Conservation (phyloP, 2,888 invertebrate species). For the Osmoderma eremita region DNA sequence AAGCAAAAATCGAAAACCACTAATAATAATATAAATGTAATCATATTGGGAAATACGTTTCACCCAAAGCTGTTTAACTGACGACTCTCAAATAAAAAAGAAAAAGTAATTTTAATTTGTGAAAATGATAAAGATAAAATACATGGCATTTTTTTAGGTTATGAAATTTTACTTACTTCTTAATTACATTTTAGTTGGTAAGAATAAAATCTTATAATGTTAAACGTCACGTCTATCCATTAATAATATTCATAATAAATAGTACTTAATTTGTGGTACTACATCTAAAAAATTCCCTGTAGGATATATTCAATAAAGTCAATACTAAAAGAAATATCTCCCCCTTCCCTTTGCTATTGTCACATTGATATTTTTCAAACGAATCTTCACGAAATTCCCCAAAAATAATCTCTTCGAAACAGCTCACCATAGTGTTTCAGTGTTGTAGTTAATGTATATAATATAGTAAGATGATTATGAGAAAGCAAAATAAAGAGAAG, state of each 20-base stretch:
- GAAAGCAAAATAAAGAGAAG: no score
- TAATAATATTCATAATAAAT: no score
- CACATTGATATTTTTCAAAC: conserved; percentile 54
- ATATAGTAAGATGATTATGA: conserved; percentile 47
- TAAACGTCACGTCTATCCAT: no score
- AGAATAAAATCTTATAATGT: no score
- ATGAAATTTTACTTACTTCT: no score
- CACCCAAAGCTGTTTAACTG: no score
- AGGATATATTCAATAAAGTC: no score
- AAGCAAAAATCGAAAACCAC: background rate
- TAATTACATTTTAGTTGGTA: no score
- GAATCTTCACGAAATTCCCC: conserved; percentile 9
- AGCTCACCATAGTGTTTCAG: conserved; percentile 55
- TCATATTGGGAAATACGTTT: background rate
- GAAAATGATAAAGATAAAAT: no score
- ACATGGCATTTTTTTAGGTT: no score
- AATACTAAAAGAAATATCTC: background rate
- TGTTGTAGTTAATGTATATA: conserved; percentile 62
- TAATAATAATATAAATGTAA: background rate
- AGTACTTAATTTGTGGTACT: no score
- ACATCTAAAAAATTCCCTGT: no score
- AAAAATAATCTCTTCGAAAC: conserved; percentile 29
- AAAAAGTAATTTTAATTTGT: conserved; percentile 5
- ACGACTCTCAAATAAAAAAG: background rate
- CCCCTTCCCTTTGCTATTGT: conserved; percentile 42